These are phyloP conservation scores for Cyprinodon brontotheroides DNA, from an alignment of 2,113 vertebrate species.

Conservation along the genomic window DNA sequence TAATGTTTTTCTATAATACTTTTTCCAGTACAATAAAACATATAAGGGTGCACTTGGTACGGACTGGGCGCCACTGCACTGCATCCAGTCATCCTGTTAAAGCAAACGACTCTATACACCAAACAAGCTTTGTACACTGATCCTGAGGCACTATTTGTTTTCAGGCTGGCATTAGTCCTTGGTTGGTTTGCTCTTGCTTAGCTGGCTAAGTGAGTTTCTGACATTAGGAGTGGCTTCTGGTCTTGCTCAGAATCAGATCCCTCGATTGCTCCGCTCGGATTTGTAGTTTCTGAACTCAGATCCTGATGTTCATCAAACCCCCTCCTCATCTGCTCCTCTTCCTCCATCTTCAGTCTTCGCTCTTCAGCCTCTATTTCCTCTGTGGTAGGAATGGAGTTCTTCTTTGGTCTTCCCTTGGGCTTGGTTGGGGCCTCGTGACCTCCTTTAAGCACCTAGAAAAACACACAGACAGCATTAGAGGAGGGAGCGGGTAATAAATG, in stretches of 20 bases:
- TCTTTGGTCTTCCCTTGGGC: conserved; percentile 97
- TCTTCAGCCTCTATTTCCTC: conserved; percentile 98
- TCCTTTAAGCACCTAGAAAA: conserved; percentile 92
- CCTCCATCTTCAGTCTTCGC: conserved; percentile 81
- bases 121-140: conserved; percentile 66
- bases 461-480: conserved; percentile 53
- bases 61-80: conserved; percentile 26
- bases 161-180: conserved; percentile 71
- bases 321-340: conserved; percentile 71
- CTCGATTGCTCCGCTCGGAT: conserved; percentile 36
- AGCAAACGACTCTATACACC: conserved; percentile 54
- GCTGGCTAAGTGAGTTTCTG: conserved; percentile 70
- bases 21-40: conserved; percentile 27
- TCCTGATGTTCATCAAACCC: conserved; percentile 64
- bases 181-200: conserved; percentile 63
- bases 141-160: conserved; percentile 73
- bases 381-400: conserved; percentile 97
- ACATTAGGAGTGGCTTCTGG: conserved; percentile 48
- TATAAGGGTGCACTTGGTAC: conserved; percentile 38
- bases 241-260: conserved; percentile 45
- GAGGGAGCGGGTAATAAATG: conserved; percentile 63
- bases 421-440: conserved; percentile 98
- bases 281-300: conserved; percentile 56
- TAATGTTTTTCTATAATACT: conserved; percentile 39
- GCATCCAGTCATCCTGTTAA: conserved; percentile 53